phyloP scores from a whole-genome alignment of 1,140 invertebrate species.

The Sycophila sp. region DNA sequence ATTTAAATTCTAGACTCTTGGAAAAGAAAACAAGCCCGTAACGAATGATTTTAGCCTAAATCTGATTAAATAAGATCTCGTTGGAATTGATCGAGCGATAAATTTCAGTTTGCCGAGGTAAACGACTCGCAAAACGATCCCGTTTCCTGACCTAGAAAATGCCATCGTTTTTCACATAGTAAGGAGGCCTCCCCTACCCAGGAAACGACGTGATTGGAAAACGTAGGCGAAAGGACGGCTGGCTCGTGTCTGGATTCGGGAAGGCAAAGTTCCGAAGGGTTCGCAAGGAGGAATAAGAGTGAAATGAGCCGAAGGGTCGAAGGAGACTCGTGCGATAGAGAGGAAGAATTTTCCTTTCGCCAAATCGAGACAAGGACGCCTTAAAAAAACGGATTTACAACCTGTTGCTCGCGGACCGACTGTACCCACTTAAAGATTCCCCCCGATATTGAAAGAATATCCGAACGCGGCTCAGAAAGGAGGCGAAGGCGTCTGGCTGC shows the following conservation, averaged over 20 bases:
- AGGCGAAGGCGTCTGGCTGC: constrained; percentile 25
- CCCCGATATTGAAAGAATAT: constrained; percentile 68
- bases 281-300: constrained; percentile 42
- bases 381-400: constrained; percentile 66
- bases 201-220: constrained; percentile 60
- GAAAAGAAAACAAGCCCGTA: no score
- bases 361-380: constrained; percentile 39
- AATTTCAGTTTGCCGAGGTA: constrained; percentile 23
- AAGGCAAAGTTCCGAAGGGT: constrained; percentile 31
- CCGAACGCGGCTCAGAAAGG: constrained; percentile 59
- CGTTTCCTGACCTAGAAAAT: constrained; percentile 16
- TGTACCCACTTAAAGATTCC: constrained; percentile 66
- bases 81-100: background rate
- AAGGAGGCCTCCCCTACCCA: background rate
- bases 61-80: no score
- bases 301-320: constrained; percentile 43
- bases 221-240: constrained; percentile 53
- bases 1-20: no score
- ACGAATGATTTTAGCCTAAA: no score
- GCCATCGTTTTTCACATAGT: constrained; percentile 17
- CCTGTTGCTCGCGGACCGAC: constrained; percentile 58
- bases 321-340: constrained; percentile 10
- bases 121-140: constrained; percentile 32
- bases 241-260: constrained; percentile 47
- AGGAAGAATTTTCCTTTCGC: constrained; percentile 20